A percentile compares a stretch with the other conserved stretches of the same genome.
phyloP scores from a whole-genome alignment of 2,888 invertebrate species.

The Nasonovia ribisnigri region DNA sequence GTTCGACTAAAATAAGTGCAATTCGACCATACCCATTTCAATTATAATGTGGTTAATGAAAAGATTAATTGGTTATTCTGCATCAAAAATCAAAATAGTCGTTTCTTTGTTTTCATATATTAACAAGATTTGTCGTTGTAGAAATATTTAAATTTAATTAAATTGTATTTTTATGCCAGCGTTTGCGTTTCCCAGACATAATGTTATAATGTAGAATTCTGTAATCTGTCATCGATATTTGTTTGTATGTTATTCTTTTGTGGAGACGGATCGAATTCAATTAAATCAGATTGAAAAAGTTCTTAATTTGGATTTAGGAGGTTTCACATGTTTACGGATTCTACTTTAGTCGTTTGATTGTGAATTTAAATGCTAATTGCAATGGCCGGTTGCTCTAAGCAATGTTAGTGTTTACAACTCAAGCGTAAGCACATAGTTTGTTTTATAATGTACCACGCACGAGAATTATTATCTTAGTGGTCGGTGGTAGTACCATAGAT shows the following conservation, averaged over 20 bases:
- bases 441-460: not conserved
- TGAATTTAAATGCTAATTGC: not conserved
- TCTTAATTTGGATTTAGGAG: not conserved
- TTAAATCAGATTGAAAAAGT: not conserved
- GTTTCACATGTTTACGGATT: not conserved
- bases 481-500: not conserved
- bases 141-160: not conserved
- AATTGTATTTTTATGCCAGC: not conserved
- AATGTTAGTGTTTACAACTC: not conserved
- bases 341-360: not conserved
- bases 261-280: not conserved
- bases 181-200: not conserved
- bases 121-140: not conserved
- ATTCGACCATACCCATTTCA: too few species aligned
- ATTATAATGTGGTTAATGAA: not conserved
- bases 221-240: not conserved
- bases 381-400: not conserved
- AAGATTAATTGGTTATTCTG: not conserved
- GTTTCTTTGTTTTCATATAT: not conserved
- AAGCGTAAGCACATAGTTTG: not conserved
- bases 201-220: not conserved
- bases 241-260: not conserved
- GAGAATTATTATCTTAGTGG: not conserved
- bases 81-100: not conserved
- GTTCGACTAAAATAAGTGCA: too few species aligned